Percentiles rank a stretch among this genome's conserved stretches.
phyloP scores from a whole-genome alignment of 2,113 vertebrate species.

The Octodon degus region DNA sequence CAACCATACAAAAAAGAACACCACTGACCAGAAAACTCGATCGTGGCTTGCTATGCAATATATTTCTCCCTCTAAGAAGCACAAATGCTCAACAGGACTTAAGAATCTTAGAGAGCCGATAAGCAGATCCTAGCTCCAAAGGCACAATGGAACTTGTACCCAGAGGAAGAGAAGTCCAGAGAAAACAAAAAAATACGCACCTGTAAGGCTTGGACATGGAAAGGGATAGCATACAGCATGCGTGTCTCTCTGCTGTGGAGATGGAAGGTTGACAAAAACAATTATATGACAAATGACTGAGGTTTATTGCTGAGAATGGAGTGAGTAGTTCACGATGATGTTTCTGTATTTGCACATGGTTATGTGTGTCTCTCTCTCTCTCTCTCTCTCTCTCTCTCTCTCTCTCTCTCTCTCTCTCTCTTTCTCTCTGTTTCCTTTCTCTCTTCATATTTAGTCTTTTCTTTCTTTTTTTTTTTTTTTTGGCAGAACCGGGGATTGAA shows the following conservation, averaged over 20 bases:
- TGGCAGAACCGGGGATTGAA: too few species aligned
- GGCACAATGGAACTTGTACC: not conserved
- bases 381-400: not conserved
- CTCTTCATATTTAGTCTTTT: not conserved
- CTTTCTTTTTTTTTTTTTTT: too few species aligned
- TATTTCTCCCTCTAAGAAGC: not conserved
- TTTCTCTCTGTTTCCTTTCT: not conserved
- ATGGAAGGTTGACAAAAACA: not conserved
- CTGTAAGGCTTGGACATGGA: not conserved
- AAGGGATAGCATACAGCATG: not conserved
- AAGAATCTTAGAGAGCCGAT: too few species aligned
- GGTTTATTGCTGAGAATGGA: not conserved
- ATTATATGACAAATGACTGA: not conserved
- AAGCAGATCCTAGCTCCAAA: not conserved
- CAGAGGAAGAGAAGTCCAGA: not conserved
- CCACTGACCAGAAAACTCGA: not conserved
- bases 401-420: not conserved
- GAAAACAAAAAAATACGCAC: not conserved
- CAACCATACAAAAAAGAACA: not conserved
- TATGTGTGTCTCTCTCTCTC: not conserved
- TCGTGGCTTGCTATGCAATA: not conserved
- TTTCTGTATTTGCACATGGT: too few species aligned
- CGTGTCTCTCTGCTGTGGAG: not conserved
- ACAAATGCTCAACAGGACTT: not conserved
- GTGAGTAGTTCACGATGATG: accelerated